Base-by-base conservation (phyloP, 2,113 vertebrate genomes). In the Chaetodon auriga region DNA sequence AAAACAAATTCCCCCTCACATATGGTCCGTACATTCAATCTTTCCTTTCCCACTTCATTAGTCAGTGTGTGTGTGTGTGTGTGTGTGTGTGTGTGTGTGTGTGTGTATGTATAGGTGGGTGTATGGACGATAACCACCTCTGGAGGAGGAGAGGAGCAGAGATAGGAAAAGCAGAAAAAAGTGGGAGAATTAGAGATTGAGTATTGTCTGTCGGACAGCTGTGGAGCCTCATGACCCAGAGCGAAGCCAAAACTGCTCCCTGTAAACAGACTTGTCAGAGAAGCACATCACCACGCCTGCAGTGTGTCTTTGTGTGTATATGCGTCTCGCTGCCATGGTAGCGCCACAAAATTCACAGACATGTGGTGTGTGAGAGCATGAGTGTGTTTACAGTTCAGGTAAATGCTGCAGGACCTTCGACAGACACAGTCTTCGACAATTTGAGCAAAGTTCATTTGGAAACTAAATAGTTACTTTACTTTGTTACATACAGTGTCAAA, bases 1-100 rank as follows among this genome's bases (percentile, higher is more conserved):
- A 92, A 68, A 93, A 94, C 88, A 93, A 89, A 89, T 84, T 79
- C 86, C 77, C 72, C 80, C 71, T 68, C 4, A 6, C 80, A 80
- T 77, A 74, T 65, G 46, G 63, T 75, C 62, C 14, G 58, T 80
- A 66, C 70, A 68, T 87, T 87, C 76, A 79, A 48, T 73, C 71
- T 78, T 83, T 83, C 82, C 70, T 65, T 57, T 76, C 70, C 78
- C n/a, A 88, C 62, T 73, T 53, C 35, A 53, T 74, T 78, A 64
- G 62, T 36, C 16, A 5, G 61, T 21, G 61, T 41, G 66, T n/a
- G 16, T 21, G 38, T 49, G 23, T 35, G 45, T 30, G 30, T 30
- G 30, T 53, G 61, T 21, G 61, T 41, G 66, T n/a, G 45, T 16
- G 55, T 46, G 19, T 54, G 60, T 30, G 49, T 48, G 64, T 49